Evolutionary conservation across 2,113 vertebrate species (phyloP), one percentile per base, ranked within the genome.

Genomic region (Passerina amoena): DNA sequence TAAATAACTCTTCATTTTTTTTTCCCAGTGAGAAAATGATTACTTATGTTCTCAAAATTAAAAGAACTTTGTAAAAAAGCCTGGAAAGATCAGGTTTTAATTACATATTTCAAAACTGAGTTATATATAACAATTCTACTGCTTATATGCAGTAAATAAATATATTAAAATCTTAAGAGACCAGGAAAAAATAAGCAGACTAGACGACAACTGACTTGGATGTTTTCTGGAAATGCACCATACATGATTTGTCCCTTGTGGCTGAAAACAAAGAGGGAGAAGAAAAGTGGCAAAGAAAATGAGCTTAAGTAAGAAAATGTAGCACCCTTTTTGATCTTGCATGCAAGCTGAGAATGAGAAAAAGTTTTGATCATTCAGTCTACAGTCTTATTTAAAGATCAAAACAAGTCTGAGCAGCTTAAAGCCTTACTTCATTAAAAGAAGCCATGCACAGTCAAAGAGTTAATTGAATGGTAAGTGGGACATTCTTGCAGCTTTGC

Each of bases 91-190:
- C 42, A 86, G 35, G 0, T 42, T 97, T 90, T 95, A 94, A 92
- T 96, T 91, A 91, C 17, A 35, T 50, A 76, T 93, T 97, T 93
- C 71, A 88, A 94, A 96, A 76, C 35, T n/a, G 19, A 91, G 68
- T 96, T 96, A 77, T 8, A 75, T 35, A 83, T 82, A 79, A 81
- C 30, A 95, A 72, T 82, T 80, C 48, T 71, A 88, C 12, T 79
- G 75, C 44, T 95, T 84, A 85, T 20, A 90, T 30, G 51, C 81
- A 79, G 68, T 87, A 82, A 87, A 64, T 69, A 82, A 70, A 64
- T 68, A 79, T 7, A 94, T 83, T 77, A 86, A 94, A 96, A 95
- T 40, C 65, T 93, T 90, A 88, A 78, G 75, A 71, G 18, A 88
- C 25, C 61, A 59, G 45, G 66, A 92, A 90, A 75, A 82, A 92